A percentile compares a stretch with the other conserved stretches of the same genome.
Evolutionary conservation across 2,113 vertebrate genomes (phyloP).

Genomic region (Orientallactaga bullata): DNA sequence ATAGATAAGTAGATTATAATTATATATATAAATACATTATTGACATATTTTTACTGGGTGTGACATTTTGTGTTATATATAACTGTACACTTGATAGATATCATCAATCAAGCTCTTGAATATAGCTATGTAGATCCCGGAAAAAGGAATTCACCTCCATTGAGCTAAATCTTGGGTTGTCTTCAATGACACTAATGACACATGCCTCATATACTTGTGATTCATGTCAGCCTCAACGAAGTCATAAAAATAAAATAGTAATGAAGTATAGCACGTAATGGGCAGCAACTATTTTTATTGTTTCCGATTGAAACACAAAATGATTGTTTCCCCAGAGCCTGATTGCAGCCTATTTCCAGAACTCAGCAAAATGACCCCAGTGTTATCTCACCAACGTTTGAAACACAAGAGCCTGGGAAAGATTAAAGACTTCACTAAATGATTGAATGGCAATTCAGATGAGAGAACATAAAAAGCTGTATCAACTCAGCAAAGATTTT

Average conservation of each 20-base stretch:
- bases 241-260: constrained; percentile 77
- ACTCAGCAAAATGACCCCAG: constrained; percentile 67
- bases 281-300: constrained; percentile 80
- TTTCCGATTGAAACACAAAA: constrained; percentile 71
- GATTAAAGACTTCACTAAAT: constrained; percentile 70
- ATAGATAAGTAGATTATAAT: neutral
- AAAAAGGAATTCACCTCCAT: neutral
- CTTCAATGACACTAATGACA: constrained; percentile 69
- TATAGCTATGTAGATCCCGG: neutral
- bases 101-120: neutral
- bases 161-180: neutral
- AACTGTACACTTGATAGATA: neutral
- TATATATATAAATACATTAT: neutral
- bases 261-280: constrained; percentile 63
- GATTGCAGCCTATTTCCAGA: constrained; percentile 82
- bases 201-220: constrained; percentile 64
- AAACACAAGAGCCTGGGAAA: constrained; percentile 44
- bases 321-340: constrained; percentile 74
- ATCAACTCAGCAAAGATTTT: constrained; percentile 61
- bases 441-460: constrained; percentile 54
- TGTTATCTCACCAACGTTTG: constrained; percentile 42
- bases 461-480: constrained; percentile 66
- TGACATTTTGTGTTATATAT: neutral
- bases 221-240: constrained; percentile 66
- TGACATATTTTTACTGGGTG: neutral